These are phyloP conservation scores for Threskiornis aethiopicus DNA, from an alignment of 2,797 vertebrate species.

Conservation along the genomic window DNA sequence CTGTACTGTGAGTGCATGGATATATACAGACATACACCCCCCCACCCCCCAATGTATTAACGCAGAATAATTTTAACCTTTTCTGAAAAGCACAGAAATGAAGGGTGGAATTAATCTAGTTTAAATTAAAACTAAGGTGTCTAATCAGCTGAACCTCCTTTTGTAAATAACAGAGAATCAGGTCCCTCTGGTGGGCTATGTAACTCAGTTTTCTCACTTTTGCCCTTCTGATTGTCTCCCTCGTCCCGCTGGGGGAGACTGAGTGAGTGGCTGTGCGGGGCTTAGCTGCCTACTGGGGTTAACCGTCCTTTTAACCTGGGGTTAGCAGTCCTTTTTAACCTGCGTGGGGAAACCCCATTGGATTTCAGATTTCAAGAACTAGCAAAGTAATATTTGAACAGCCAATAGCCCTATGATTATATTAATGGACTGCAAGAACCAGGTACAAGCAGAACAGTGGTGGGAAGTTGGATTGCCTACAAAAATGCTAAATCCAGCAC, in stretches of 20 bases:
- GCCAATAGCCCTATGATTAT: neutral
- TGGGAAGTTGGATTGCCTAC: neutral
- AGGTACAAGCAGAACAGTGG: neutral
- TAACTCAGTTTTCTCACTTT: neutral
- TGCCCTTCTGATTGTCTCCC: neutral
- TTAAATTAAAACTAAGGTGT: neutral
- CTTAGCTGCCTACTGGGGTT: neutral
- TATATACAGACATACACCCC: accelerated
- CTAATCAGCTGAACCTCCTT: neutral
- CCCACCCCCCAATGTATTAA: neutral
- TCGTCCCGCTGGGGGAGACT: accelerated
- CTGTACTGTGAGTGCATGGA: neutral
- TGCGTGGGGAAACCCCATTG: accelerated
- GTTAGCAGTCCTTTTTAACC: neutral
- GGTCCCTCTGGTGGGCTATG: neutral
- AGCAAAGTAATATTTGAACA: neutral
- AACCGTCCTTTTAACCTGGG: no score
- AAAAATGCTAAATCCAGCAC: neutral
- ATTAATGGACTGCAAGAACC: neutral
- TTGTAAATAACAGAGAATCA: neutral
- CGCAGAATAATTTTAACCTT: neutral
- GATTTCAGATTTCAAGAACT: neutral
- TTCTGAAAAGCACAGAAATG: neutral
- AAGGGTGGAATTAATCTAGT: neutral
- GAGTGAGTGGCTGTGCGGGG: accelerated